These are phyloP conservation scores for Epizoanthus scotinus DNA, from an alignment of 92 coral and sea anemone species.

Conservation along the genomic window DNA sequence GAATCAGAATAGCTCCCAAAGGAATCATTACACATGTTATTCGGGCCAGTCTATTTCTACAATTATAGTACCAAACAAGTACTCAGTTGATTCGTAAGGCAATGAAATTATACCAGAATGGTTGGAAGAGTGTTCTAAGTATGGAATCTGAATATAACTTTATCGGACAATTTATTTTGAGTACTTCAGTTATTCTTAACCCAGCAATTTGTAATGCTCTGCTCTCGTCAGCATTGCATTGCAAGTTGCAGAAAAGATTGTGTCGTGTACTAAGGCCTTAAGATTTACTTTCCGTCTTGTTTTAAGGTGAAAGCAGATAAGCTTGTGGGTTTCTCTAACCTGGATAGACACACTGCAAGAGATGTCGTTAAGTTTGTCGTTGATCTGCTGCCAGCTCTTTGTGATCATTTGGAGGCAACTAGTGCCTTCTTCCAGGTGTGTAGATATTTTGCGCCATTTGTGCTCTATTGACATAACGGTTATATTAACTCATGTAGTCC, in stretches of 20 bases:
- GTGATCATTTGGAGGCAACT: constrained; percentile 93
- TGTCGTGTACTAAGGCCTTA: no score
- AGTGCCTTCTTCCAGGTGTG: constrained; percentile 94
- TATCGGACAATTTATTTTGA: no score
- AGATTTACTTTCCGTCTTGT: neutral
- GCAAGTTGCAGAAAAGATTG: no score
- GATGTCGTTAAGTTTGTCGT: constrained; percentile 73
- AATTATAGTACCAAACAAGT: neutral
- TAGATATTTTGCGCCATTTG: neutral
- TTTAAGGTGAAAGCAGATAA: constrained; percentile 83
- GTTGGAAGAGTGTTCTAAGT: no score
- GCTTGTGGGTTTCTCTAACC: constrained; percentile 92
- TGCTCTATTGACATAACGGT: neutral
- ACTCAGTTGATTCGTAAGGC: no score
- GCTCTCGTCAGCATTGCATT: neutral
- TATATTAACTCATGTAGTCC: neutral
- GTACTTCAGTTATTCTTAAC: no score
- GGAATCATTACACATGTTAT: no score
- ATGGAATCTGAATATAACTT: no score
- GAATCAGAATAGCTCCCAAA: no score
- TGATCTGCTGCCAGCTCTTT: constrained; percentile 78
- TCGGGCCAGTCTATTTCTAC: neutral
- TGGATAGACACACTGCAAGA: constrained; percentile 67
- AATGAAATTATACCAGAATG: no score
- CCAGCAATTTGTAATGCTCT: neutral